A percentile compares a stretch with the other conserved stretches of the same genome.
Evolutionary conservation across 2,888 invertebrate genomes (phyloP).

Genomic region (Resseliella maxima): DNA sequence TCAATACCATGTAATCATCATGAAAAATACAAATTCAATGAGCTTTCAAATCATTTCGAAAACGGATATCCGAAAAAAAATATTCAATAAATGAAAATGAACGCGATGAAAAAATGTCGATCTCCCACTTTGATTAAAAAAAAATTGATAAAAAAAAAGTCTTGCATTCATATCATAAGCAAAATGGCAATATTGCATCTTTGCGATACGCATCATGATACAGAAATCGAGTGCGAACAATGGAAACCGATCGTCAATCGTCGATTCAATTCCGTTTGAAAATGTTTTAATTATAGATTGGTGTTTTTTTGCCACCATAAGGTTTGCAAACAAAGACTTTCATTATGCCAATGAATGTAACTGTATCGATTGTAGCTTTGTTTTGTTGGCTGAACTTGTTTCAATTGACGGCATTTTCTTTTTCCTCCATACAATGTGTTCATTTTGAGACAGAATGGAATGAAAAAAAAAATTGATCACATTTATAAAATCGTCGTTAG

Average conservation of each 20-base stretch:
- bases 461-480: not conserved
- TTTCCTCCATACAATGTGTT: not conserved
- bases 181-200: not conserved
- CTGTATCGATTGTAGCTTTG: slow-evolving; percentile 21
- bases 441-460: not conserved
- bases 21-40: not conserved
- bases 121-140: too few relatives aligned
- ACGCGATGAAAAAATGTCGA: too few relatives aligned
- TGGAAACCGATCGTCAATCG: not conserved
- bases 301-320: not conserved
- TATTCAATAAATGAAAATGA: too few relatives aligned
- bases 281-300: not conserved
- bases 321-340: slow-evolving; percentile 10
- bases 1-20: too few relatives aligned
- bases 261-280: not conserved
- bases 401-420: not conserved
- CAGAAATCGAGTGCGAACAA: not conserved
- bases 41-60: not conserved
- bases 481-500: not conserved
- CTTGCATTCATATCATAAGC: not conserved
- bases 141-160: not conserved
- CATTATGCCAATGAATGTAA: slow-evolving; percentile 24
- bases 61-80: too few relatives aligned
- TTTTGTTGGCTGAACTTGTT: slow-evolving; percentile 26
- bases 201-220: not conserved